Percentiles rank a stretch among this genome's conserved stretches.
Evolutionary conservation across 2,797 vertebrate genomes (phyloP).

Genomic region (Nannoperca obscura): DNA sequence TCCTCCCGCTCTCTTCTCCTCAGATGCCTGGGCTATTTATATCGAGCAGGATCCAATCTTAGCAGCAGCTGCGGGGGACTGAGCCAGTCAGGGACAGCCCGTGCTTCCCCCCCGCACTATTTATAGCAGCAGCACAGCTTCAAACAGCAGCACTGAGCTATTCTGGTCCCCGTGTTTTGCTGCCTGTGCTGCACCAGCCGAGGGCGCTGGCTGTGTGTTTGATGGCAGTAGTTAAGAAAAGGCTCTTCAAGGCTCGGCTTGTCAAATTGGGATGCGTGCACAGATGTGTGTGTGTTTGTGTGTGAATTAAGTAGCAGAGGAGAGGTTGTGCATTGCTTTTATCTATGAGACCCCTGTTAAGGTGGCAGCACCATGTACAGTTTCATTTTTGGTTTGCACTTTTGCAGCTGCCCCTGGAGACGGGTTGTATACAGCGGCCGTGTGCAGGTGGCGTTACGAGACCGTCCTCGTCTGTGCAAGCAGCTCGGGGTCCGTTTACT

Average conservation of each 20-base stretch:
- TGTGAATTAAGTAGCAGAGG: conserved; percentile 22
- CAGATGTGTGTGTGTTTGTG: conserved; percentile 2
- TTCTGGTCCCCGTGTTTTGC: conserved; percentile 71
- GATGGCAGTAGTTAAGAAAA: conserved; percentile 22
- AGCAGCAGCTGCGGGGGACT: conserved; percentile 75
- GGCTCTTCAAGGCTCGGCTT: conserved; percentile 14
- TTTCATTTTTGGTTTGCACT: neutral
- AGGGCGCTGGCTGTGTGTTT: conserved; percentile 23
- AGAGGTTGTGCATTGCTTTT: conserved; percentile 43
- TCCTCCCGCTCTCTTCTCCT: conserved; percentile 30
- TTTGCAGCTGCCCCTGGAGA: conserved; percentile 5
- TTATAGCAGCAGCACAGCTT: conserved; percentile 79
- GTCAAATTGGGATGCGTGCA: conserved; percentile 18
- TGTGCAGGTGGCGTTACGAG: neutral
- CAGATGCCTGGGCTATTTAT: conserved; percentile 82
- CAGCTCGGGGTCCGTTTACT: too few relatives aligned
- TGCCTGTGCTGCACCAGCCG: conserved; percentile 52
- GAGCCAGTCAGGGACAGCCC: conserved; percentile 82
- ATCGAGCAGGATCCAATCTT: conserved; percentile 84
- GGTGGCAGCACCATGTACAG: conserved; percentile 6
- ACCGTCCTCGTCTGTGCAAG: too few relatives aligned
- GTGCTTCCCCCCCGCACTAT: conserved; percentile 80
- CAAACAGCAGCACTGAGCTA: conserved; percentile 79
- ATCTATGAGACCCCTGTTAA: conserved; percentile 14
- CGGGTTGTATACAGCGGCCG: neutral